Conservation (phyloP, 2,797 vertebrate species). For the Triplophysa bombifrons region DNA sequence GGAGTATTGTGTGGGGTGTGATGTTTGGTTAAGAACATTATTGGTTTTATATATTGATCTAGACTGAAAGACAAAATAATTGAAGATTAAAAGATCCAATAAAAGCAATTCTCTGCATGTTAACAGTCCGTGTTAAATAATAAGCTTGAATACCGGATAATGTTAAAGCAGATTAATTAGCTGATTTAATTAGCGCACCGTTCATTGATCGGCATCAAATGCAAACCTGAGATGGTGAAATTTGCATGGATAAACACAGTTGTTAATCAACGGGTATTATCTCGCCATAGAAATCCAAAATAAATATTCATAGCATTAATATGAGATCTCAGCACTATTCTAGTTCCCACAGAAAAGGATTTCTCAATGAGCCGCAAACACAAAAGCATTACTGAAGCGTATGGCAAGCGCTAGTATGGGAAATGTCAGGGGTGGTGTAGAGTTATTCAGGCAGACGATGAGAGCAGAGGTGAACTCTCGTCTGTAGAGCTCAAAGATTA, state of each 20-base stretch:
- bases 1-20: background rate
- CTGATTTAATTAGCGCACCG: slow-evolving; percentile 53
- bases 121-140: slow-evolving; percentile 5
- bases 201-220: slow-evolving; percentile 66
- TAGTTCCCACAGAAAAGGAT: slow-evolving; percentile 48
- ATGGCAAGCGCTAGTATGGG: slow-evolving; percentile 27
- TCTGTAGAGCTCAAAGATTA: slow-evolving; percentile 41
- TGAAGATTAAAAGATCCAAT: slow-evolving; percentile 31
- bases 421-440: slow-evolving; percentile 55
- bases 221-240: slow-evolving; percentile 63
- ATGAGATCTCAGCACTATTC: slow-evolving; percentile 24
- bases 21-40: slow-evolving; percentile 2
- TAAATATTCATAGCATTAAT: slow-evolving; percentile 6
- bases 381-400: slow-evolving; percentile 34
- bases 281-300: slow-evolving; percentile 61
- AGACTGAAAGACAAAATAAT: slow-evolving; percentile 30
- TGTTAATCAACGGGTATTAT: slow-evolving; percentile 73
- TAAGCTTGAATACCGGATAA: slow-evolving; percentile 21
- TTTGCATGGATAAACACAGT: slow-evolving; percentile 61
- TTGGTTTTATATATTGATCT: background rate
- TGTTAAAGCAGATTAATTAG: slow-evolving; percentile 47
- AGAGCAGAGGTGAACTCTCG: slow-evolving; percentile 47
- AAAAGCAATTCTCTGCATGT: background rate
- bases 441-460: slow-evolving; percentile 42
- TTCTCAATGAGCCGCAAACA: slow-evolving; percentile 3